A percentile compares a stretch with the other conserved stretches of the same genome.
These are phyloP conservation scores for Oxygymnocypris stewartii DNA, from an alignment of 2,113 vertebrate genomes.

Conservation along the genomic window DNA sequence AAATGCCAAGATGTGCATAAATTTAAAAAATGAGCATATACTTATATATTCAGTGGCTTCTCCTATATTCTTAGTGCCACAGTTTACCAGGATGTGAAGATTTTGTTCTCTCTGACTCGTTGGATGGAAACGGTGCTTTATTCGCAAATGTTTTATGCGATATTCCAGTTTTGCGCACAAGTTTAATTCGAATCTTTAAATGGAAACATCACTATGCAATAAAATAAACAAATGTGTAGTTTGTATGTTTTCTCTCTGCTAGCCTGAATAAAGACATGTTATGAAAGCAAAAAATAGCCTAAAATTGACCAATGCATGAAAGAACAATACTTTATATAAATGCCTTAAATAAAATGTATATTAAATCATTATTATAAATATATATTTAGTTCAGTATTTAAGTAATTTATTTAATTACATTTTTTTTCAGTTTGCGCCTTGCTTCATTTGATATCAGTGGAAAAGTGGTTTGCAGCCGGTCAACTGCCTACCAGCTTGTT, in stretches of 20 bases:
- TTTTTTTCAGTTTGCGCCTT: conserved; percentile 81
- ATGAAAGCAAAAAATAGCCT: too few relatives aligned
- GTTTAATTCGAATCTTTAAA: too few relatives aligned
- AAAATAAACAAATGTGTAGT: neutral
- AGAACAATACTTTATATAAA: neutral
- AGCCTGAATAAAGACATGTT: neutral
- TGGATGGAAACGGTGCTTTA: too few relatives aligned
- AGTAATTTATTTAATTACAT: neutral
- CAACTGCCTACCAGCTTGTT: conserved; percentile 91
- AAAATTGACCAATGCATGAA: neutral
- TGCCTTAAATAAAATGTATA: neutral
- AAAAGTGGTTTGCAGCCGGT: conserved; percentile 87
- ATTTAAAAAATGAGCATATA: too few relatives aligned
- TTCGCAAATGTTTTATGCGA: too few relatives aligned
- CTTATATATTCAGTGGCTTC: too few relatives aligned
- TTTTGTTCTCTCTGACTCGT: too few relatives aligned
- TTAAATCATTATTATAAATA: neutral
- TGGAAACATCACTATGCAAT: neutral
- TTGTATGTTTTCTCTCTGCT: neutral
- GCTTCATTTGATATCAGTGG: conserved; percentile 92
- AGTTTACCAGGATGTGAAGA: too few relatives aligned
- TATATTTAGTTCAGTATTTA: neutral
- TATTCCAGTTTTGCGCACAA: too few relatives aligned
- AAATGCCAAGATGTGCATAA: too few relatives aligned
- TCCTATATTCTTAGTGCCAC: too few relatives aligned